phyloP scores from a whole-genome alignment of 2,888 invertebrate genomes.

The Iphiclides podalirius region DNA sequence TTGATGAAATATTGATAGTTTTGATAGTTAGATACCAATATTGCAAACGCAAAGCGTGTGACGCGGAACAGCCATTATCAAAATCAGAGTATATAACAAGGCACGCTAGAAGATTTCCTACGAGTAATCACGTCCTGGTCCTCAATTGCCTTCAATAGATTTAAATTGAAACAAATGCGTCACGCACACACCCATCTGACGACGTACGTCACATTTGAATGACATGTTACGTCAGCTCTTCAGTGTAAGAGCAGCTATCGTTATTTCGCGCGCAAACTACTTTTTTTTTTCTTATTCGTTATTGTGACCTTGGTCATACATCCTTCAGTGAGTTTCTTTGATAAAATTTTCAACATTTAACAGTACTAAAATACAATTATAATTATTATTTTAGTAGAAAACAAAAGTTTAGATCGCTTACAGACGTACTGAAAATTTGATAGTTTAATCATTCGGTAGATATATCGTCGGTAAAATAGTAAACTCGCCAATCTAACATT shows the following conservation, averaged over 20 bases:
- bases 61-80: neutral
- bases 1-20: no score
- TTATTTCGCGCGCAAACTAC: constrained; percentile 3
- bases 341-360: no score
- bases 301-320: no score
- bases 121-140: constrained; percentile 44
- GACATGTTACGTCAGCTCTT: constrained; percentile 10
- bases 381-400: no score
- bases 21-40: no score
- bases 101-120: constrained; percentile 21
- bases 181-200: constrained; percentile 31
- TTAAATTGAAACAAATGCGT: constrained; percentile 35
- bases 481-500: no score
- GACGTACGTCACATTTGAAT: neutral
- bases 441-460: no score
- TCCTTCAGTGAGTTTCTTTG: no score
- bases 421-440: no score
- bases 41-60: neutral
- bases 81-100: constrained; percentile 25
- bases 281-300: neutral
- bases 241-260: neutral
- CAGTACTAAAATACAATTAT: no score
- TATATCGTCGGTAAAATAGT: no score
- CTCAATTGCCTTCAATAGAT: constrained; percentile 48
- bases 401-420: no score